Conservation (phyloP, 2,888 invertebrate species). For the Electrophaes corylata region DNA sequence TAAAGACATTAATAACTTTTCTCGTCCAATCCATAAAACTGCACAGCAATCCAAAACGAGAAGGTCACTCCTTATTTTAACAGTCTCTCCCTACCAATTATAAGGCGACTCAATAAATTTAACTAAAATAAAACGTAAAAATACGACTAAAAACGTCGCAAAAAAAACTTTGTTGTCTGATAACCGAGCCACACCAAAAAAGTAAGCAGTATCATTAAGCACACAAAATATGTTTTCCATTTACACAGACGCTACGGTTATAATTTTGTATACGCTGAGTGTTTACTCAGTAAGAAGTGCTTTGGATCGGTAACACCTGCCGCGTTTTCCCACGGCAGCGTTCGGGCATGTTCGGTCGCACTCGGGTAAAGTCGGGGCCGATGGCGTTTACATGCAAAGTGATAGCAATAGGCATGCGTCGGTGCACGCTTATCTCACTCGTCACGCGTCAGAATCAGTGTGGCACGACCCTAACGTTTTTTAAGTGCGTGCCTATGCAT, state of each 20-base stretch:
- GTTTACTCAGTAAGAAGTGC: slow-evolving; percentile 84
- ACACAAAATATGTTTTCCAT: slow-evolving; percentile 84
- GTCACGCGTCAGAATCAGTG: slow-evolving; percentile 65
- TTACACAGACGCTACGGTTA: slow-evolving; percentile 82
- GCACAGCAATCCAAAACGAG: slow-evolving; percentile 44
- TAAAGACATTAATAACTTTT: slow-evolving; percentile 42
- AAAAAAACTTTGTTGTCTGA: slow-evolving; percentile 71
- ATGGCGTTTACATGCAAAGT: slow-evolving; percentile 57
- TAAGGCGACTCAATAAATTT: slow-evolving; percentile 67
- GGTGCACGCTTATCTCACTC: slow-evolving; percentile 47
- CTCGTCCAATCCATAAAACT: slow-evolving; percentile 44
- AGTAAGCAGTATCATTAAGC: slow-evolving; percentile 82
- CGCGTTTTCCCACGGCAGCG: slow-evolving; percentile 78
- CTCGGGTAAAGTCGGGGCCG: slow-evolving; percentile 60
- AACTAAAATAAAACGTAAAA: slow-evolving; percentile 66
- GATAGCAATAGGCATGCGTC: slow-evolving; percentile 44
- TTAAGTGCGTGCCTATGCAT: slow-evolving; percentile 50
- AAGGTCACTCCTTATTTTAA: slow-evolving; percentile 68
- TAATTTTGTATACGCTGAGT: slow-evolving; percentile 83
- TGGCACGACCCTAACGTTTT: slow-evolving; percentile 56
- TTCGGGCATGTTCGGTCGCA: slow-evolving; percentile 68
- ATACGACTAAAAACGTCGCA: slow-evolving; percentile 64
- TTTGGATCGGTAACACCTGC: slow-evolving; percentile 82
- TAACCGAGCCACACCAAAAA: slow-evolving; percentile 78
- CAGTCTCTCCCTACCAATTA: slow-evolving; percentile 73